These are phyloP conservation scores for Elaphurus davidianus DNA, from an alignment of 2,113 vertebrate genomes.

Conservation along the genomic window DNA sequence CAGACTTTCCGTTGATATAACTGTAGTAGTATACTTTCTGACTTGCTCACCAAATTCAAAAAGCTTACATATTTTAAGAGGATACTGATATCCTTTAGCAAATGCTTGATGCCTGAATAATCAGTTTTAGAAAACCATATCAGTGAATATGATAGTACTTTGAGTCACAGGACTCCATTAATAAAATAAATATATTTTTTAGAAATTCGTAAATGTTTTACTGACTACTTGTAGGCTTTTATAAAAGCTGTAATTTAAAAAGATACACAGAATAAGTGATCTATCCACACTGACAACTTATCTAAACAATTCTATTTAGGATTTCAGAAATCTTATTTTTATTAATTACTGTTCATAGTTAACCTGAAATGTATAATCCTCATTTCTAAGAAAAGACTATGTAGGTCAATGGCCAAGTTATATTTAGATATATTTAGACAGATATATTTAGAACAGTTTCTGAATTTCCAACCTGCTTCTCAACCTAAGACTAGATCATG, in stretches of 20 bases:
- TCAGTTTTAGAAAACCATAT: not conserved
- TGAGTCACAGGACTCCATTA: not conserved
- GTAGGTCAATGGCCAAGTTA: constrained; percentile 65
- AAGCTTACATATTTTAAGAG: not conserved
- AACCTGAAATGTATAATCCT: constrained; percentile 66
- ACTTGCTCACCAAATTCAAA: not conserved
- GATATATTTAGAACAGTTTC: constrained; percentile 68
- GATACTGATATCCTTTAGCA: not conserved
- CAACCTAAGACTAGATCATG: not conserved
- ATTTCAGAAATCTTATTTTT: constrained; percentile 64
- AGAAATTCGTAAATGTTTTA: not conserved
- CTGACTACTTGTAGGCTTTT: not conserved
- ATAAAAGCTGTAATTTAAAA: not conserved
- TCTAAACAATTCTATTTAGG: constrained; percentile 54
- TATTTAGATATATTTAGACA: constrained; percentile 56
- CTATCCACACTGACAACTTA: not conserved
- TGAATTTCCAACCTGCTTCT: constrained; percentile 60
- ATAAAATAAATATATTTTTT: not conserved
- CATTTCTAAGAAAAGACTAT: constrained; percentile 69
- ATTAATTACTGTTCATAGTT: constrained; percentile 64
- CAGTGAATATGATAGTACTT: not conserved
- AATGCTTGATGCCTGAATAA: not conserved
- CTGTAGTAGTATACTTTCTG: not conserved
- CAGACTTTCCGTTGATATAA: not conserved
- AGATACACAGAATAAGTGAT: not conserved